Evolutionary conservation across 2,113 vertebrate genomes (phyloP).

Genomic region (Ciconia boyciana): DNA sequence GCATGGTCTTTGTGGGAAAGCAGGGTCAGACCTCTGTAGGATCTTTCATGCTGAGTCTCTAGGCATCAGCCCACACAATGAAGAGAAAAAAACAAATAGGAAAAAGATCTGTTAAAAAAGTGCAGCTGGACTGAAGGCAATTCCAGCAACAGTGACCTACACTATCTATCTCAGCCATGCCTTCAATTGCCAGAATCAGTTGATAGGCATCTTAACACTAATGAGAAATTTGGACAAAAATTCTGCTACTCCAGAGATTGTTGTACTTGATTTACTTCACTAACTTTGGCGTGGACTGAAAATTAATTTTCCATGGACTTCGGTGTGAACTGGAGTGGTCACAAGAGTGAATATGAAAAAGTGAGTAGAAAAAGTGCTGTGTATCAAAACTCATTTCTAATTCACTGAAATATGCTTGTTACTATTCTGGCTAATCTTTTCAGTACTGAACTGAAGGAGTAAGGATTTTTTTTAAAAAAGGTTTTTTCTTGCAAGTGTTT

Average conservation of each 20-base stretch:
- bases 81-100: background rate
- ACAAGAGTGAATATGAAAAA: background rate
- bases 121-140: background rate
- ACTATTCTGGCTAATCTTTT: background rate
- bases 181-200: background rate
- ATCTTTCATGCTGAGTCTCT: background rate
- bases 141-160: background rate
- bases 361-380: background rate
- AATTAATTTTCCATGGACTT: slow-evolving; percentile 18
- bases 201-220: slow-evolving; percentile 5
- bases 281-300: background rate
- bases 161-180: background rate
- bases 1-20: background rate
- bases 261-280: background rate
- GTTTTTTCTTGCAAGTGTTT: background rate
- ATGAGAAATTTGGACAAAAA: background rate
- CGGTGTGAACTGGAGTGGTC: background rate
- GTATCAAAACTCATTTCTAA: background rate
- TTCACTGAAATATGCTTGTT: background rate
- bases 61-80: background rate
- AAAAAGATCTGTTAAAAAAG: background rate
- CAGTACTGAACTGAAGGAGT: background rate
- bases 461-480: background rate
- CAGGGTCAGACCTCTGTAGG: background rate
- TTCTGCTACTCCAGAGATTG: background rate